phyloP scores from a whole-genome alignment of 1,140 invertebrate species.

The Brachionus calyciflorus region DNA sequence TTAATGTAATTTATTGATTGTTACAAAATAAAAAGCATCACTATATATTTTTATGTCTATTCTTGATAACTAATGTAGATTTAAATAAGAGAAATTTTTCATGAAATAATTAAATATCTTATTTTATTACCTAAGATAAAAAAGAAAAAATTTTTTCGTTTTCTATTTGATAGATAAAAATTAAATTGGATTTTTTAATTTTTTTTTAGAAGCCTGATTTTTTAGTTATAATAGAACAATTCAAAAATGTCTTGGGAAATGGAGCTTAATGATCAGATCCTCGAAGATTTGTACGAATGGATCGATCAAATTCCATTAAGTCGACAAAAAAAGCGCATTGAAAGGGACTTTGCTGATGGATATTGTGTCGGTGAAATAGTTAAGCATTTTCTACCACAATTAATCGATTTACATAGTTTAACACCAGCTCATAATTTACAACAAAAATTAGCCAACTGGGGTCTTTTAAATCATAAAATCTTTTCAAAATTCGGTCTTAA shows the following conservation, averaged over 20 bases:
- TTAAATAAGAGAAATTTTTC: too few species aligned
- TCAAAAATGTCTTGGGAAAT: slow-evolving; percentile 44
- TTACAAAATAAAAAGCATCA: too few species aligned
- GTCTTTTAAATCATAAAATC: slow-evolving; percentile 53
- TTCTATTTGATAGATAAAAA: too few species aligned
- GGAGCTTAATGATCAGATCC: slow-evolving; percentile 28
- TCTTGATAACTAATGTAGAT: too few species aligned
- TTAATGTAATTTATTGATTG: too few species aligned
- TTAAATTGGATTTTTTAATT: too few species aligned
- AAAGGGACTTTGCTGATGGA: slow-evolving; percentile 60
- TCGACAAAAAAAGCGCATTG: slow-evolving; percentile 59
- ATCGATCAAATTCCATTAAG: slow-evolving; percentile 59
- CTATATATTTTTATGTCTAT: too few species aligned
- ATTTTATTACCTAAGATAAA: too few species aligned
- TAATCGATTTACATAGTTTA: slow-evolving; percentile 58
- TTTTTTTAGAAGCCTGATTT: not conserved
- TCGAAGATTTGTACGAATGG: slow-evolving; percentile 51
- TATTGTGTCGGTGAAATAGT: slow-evolving; percentile 55
- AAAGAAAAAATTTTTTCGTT: too few species aligned
- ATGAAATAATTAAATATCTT: too few species aligned
- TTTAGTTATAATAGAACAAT: not conserved
- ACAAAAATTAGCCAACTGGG: slow-evolving; percentile 58
- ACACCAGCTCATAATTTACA: slow-evolving; percentile 51
- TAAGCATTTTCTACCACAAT: slow-evolving; percentile 55
- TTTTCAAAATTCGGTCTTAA: slow-evolving; percentile 27